These are phyloP conservation scores for Sorex fumeus DNA, from an alignment of 2,113 vertebrate genomes.

Conservation along the genomic window DNA sequence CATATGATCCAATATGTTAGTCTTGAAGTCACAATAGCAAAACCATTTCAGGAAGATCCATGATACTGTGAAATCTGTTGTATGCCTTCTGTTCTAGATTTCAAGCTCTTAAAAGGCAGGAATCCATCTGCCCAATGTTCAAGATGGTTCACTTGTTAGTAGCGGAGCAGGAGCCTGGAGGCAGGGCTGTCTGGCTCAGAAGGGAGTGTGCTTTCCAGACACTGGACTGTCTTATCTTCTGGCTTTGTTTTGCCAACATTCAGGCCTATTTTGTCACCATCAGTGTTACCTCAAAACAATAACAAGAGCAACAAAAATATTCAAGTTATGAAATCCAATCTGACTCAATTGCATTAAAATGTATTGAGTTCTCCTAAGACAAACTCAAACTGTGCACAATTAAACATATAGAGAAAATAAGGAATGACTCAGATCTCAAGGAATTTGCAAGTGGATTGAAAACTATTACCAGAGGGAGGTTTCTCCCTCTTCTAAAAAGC, in stretches of 20 bases:
- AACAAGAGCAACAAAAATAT: background rate
- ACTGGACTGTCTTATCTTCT: background rate
- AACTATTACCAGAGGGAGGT: background rate
- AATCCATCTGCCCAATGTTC: conserved; percentile 59
- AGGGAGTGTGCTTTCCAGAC: background rate
- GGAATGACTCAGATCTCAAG: background rate
- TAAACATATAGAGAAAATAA: background rate
- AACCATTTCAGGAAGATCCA: conserved; percentile 67
- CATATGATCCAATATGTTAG: conserved; percentile 51
- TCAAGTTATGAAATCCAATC: background rate
- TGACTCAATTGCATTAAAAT: conserved; percentile 11
- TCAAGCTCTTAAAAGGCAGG: conserved; percentile 45
- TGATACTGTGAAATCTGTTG: conserved; percentile 68
- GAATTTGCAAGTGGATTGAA: conserved; percentile 5
- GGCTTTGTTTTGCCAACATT: background rate
- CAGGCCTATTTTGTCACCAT: background rate
- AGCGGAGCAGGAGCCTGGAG: background rate
- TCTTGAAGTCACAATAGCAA: conserved; percentile 39
- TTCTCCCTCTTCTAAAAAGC: background rate
- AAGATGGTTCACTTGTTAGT: background rate
- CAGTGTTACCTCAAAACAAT: background rate
- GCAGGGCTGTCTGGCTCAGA: background rate
- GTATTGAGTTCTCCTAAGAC: background rate
- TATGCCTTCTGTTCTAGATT: conserved; percentile 67
- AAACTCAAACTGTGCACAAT: background rate